These are phyloP conservation scores for Saturnia pavonia DNA, from an alignment of 2,888 invertebrate species.

Conservation along the genomic window DNA sequence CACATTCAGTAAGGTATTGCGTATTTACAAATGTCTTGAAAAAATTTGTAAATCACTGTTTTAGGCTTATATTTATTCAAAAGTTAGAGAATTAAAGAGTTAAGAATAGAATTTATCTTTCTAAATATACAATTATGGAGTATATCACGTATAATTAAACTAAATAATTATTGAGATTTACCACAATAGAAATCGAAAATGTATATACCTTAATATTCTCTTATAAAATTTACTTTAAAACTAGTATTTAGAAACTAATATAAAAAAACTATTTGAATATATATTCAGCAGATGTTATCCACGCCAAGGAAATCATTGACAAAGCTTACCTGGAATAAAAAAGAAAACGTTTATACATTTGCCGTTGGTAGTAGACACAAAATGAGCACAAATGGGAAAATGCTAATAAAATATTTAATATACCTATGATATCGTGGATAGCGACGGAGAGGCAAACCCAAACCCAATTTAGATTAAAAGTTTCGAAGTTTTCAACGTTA, in stretches of 20 bases:
- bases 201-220: not conserved
- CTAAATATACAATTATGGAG: constrained; percentile 18
- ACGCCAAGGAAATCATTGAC: not conserved
- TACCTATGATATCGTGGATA: not conserved
- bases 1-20: not conserved
- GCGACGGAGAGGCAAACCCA: not conserved
- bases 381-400: not conserved
- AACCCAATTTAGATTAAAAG: not conserved
- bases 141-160: constrained; percentile 23
- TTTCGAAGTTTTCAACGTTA: not conserved
- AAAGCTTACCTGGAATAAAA: constrained; percentile 4
- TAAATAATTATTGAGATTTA: not conserved
- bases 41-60: not conserved
- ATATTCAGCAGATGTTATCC: not conserved
- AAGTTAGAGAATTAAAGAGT: too few species aligned
- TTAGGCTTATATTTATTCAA: not conserved
- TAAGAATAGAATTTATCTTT: not conserved
- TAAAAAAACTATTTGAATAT: not conserved
- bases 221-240: not conserved
- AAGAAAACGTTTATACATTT: not conserved
- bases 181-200: not conserved
- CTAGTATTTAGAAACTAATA: not conserved
- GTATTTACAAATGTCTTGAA: not conserved
- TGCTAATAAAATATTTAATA: not conserved
- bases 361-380: not conserved